phyloP scores from a whole-genome alignment of 2,888 invertebrate species.

The Ernsta delagoae region DNA sequence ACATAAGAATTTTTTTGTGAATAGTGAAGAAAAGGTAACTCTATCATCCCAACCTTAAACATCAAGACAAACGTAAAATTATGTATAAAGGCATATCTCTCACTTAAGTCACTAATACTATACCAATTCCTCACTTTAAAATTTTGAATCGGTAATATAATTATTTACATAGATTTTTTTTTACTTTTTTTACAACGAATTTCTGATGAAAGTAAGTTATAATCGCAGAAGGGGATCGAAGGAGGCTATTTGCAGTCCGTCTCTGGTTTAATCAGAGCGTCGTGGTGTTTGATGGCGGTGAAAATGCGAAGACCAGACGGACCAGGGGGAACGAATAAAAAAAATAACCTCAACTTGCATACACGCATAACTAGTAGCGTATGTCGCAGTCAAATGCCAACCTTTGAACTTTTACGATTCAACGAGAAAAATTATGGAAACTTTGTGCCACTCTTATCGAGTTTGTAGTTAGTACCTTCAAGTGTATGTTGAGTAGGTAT shows the following conservation, averaged over 20 bases:
- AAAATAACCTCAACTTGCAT: conserved; percentile 74
- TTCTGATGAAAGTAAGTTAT: conserved; percentile 17
- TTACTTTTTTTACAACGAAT: too few species aligned
- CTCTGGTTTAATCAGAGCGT: conserved; percentile 69
- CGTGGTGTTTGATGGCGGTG: conserved; percentile 73
- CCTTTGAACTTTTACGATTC: conserved; percentile 23
- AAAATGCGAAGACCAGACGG: conserved; percentile 77
- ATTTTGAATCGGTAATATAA: too few species aligned
- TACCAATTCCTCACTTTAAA: too few species aligned
- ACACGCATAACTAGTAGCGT: conserved; percentile 64
- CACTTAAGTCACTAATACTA: too few species aligned
- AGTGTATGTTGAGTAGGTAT: background rate
- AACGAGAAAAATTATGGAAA: conserved; percentile 9
- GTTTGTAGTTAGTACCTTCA: conserved; percentile 26
- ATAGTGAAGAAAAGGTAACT: too few species aligned
- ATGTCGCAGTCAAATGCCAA: conserved; percentile 43
- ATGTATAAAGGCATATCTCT: too few species aligned
- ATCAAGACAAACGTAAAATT: too few species aligned
- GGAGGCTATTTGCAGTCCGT: conserved; percentile 46
- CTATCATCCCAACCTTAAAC: too few species aligned
- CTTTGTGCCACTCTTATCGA: conserved; percentile 21
- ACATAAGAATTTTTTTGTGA: too few species aligned
- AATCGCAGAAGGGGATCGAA: conserved; percentile 34
- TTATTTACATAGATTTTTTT: too few species aligned
- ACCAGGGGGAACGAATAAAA: conserved; percentile 76